Evolutionary conservation across 1,140 invertebrate genomes (phyloP).

Genomic region (Octopus bimaculoides): DNA sequence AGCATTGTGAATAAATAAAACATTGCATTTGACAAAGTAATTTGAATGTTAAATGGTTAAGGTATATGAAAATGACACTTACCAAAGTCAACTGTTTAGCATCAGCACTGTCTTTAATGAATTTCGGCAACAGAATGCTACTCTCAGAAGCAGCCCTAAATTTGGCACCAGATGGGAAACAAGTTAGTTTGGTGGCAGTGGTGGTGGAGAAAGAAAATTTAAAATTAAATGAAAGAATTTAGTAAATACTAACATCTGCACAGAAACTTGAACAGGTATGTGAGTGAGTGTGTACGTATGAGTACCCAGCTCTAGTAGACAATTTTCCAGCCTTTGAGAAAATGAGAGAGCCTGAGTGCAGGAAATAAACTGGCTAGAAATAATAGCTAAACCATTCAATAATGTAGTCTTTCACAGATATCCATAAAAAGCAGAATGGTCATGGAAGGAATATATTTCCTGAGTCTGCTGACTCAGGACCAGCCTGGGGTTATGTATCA

Average conservation of each 20-base stretch:
- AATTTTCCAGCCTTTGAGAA: neutral
- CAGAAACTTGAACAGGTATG: neutral
- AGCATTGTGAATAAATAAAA: no score
- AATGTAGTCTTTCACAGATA: no score
- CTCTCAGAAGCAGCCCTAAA: neutral
- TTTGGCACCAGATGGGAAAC: neutral
- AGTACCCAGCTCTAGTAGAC: neutral
- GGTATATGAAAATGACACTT: conserved; percentile 10
- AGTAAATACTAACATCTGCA: neutral
- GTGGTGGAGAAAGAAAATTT: neutral
- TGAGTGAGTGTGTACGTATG: neutral
- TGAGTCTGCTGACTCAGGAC: no score
- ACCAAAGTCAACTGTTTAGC: conserved; percentile 35
- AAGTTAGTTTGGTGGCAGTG: neutral
- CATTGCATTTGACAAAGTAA: no score
- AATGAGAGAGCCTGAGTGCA: neutral
- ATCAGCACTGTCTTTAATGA: conserved; percentile 24
- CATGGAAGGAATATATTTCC: no score
- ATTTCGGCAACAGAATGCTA: conserved; percentile 38
- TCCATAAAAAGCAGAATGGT: no score
- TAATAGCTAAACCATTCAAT: no score
- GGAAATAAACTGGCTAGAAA: no score
- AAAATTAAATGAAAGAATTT: neutral
- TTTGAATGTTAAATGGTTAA: neutral
- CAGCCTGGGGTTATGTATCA: no score